Evolutionary conservation across 2,113 vertebrate species (phyloP).

Genomic region (Deroptyus accipitrinus): DNA sequence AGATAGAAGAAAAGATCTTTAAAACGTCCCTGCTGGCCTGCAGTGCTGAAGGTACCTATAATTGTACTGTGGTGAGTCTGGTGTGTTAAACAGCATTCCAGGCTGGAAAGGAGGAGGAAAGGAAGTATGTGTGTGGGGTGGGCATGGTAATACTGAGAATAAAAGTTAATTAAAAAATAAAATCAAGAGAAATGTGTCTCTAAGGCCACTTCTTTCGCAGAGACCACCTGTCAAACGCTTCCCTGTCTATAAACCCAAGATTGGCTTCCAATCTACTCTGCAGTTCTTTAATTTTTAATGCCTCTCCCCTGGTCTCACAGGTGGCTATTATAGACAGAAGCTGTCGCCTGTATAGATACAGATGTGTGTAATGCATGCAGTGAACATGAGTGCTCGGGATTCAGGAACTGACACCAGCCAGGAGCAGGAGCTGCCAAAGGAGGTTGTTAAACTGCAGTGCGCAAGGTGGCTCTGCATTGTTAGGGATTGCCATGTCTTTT

Average conservation of each 20-base stretch:
- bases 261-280: constrained; percentile 61
- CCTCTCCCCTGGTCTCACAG: constrained; percentile 67
- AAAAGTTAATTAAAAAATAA: constrained; percentile 87
- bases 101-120: background rate
- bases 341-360: constrained; percentile 58
- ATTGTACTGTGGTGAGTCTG: background rate
- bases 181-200: constrained; percentile 82
- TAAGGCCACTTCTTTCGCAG: constrained; percentile 70
- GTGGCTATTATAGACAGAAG: constrained; percentile 63
- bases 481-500: background rate
- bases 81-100: constrained; percentile 33
- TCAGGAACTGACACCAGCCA: background rate
- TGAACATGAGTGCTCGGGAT: background rate
- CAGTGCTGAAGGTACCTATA: background rate
- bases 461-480: background rate
- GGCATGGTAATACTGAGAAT: constrained; percentile 67
- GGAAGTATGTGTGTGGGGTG: background rate
- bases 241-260: constrained; percentile 74
- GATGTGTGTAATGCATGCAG: constrained; percentile 1
- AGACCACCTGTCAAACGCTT: constrained; percentile 80
- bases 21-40: background rate
- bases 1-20: background rate
- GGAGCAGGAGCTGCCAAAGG: background rate
- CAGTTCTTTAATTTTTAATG: constrained; percentile 80
- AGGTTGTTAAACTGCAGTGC: constrained; percentile 30